phyloP scores from a whole-genome alignment of 2,797 vertebrate genomes.

The Arrhamphus sclerolepis region DNA sequence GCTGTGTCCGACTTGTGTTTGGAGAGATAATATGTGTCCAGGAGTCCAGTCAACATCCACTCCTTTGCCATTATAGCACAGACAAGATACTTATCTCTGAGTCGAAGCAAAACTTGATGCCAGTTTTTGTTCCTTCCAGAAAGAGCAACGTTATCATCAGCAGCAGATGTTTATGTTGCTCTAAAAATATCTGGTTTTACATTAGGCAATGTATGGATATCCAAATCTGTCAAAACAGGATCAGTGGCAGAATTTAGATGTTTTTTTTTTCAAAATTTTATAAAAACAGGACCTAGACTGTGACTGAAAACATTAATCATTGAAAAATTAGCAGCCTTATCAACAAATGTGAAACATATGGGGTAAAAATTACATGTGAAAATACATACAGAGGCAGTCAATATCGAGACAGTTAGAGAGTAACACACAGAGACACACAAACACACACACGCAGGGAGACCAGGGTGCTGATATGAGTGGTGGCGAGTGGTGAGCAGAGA shows the following conservation, averaged over 20 bases:
- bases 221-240: conserved; percentile 22
- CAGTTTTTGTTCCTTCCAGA: conserved; percentile 17
- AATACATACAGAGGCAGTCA: conserved; percentile 28
- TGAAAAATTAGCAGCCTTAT: conserved; percentile 49
- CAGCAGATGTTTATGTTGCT: conserved; percentile 31
- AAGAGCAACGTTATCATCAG: conserved; percentile 32
- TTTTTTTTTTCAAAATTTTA: conserved; percentile 21
- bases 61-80: conserved; percentile 30
- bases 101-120: conserved; percentile 6
- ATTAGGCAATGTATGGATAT: conserved; percentile 3
- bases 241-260: background rate
- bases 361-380: conserved; percentile 27
- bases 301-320: conserved; percentile 68
- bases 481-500: conserved; percentile 74
- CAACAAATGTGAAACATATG: conserved; percentile 62
- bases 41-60: conserved; percentile 59
- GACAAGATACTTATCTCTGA: conserved; percentile 63
- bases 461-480: conserved; percentile 70
- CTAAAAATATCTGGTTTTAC: conserved; percentile 37
- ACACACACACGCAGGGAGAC: conserved; percentile 35
- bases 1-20: conserved; percentile 82
- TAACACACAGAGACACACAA: conserved; percentile 39
- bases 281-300: conserved; percentile 21
- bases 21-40: conserved; percentile 84
- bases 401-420: conserved; percentile 20